A percentile compares a stretch with the other conserved stretches of the same genome.
Evolutionary conservation across 2,113 vertebrate species (phyloP).

Genomic region (Burhinus oedicnemus): DNA sequence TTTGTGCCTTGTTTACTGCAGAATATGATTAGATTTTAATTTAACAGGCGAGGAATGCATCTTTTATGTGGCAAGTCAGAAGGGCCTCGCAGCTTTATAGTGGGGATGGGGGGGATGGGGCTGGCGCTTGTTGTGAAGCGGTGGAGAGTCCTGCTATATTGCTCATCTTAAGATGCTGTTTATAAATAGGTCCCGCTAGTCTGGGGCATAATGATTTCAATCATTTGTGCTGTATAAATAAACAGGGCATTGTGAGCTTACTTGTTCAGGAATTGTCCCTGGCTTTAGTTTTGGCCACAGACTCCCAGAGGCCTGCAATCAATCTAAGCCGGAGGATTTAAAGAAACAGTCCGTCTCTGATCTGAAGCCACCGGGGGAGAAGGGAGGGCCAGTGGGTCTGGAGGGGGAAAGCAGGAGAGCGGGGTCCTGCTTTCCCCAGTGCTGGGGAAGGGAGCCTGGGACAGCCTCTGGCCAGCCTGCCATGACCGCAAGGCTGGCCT

Average conservation of each 20-base stretch:
- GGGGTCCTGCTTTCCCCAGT: accelerated
- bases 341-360: slow-evolving; percentile 22
- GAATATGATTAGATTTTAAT: slow-evolving; percentile 70
- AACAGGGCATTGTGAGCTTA: slow-evolving; percentile 69
- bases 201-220: slow-evolving; percentile 67
- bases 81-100: slow-evolving; percentile 55
- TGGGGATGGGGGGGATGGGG: slow-evolving; percentile 17
- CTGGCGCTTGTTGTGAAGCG: slow-evolving; percentile 37
- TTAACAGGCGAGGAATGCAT: slow-evolving; percentile 51
- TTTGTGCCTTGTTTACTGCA: slow-evolving; percentile 63
- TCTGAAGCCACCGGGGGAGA: background rate
- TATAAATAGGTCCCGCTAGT: slow-evolving; percentile 70
- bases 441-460: background rate
- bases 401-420: background rate
- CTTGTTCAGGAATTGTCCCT: slow-evolving; percentile 68
- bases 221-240: slow-evolving; percentile 70
- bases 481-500: accelerated
- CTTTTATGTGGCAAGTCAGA: slow-evolving; percentile 74
- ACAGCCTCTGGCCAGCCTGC: background rate
- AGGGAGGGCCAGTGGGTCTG: background rate
- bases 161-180: slow-evolving; percentile 63
- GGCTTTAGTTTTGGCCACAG: slow-evolving; percentile 70
- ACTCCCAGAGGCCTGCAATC: slow-evolving; percentile 43
- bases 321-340: slow-evolving; percentile 50
- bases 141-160: slow-evolving; percentile 61